Evolutionary conservation across 2,888 invertebrate genomes (phyloP).

Genomic region (Pogonocherus hispidulus): DNA sequence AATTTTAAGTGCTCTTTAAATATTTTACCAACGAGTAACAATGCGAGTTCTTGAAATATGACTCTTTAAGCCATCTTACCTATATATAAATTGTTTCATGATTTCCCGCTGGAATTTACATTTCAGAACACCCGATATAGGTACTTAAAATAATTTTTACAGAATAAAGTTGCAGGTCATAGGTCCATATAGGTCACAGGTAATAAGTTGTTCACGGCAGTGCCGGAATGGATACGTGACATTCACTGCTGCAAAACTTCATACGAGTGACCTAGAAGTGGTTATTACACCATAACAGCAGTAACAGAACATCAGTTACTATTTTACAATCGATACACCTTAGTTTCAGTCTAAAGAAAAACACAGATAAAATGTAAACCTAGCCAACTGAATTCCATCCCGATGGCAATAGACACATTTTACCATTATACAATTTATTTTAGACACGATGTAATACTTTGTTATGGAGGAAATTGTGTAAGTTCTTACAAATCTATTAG

Average conservation of each 20-base stretch:
- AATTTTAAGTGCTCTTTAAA: too few species aligned
- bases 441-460: neutral
- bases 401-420: neutral
- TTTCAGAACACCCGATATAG: too few species aligned
- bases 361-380: constrained; percentile 9
- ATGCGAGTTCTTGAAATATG: too few species aligned
- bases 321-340: constrained; percentile 24
- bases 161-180: too few species aligned
- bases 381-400: constrained; percentile 13
- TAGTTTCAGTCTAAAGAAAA: constrained; percentile 24
- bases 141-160: neutral
- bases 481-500: too few species aligned
- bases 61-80: too few species aligned
- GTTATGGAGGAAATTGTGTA: too few species aligned
- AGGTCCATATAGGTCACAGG: too few species aligned
- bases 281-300: constrained; percentile 8
- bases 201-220: neutral
- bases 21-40: too few species aligned
- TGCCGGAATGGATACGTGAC: neutral
- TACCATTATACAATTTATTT: neutral
- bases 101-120: too few species aligned
- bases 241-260: neutral
- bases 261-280: constrained; percentile 4
- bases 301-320: constrained; percentile 29
- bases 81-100: too few species aligned